Percentiles rank a stretch among this genome's conserved stretches.
Conservation (phyloP, 2,113 vertebrate genomes). For the Muscicapa adusta region DNA sequence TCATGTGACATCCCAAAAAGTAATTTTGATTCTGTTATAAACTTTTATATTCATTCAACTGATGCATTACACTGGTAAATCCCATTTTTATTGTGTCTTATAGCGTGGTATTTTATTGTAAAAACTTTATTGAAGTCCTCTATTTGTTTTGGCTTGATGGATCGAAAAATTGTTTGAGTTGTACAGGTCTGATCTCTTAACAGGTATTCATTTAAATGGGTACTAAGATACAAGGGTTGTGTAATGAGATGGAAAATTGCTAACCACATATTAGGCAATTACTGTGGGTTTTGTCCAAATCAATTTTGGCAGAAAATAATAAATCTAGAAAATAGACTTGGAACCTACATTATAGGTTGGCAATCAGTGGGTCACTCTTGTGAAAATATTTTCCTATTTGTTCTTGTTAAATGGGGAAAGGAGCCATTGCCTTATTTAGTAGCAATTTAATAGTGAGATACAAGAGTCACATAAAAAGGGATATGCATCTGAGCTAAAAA, state of each 20-base stretch:
- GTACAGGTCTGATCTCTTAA: slow-evolving; percentile 46
- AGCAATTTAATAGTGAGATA: not conserved
- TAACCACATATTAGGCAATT: slow-evolving; percentile 48
- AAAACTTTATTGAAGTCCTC: not conserved
- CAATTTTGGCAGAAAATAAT: slow-evolving; percentile 66
- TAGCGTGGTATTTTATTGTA: not conserved
- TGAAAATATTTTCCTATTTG: slow-evolving; percentile 46
- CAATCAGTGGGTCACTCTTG: slow-evolving; percentile 38
- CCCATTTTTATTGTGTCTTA: not conserved
- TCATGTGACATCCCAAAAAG: not conserved
- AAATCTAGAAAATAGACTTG: slow-evolving; percentile 49
- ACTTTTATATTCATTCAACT: not conserved
- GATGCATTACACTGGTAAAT: not conserved
- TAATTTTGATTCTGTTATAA: not conserved
- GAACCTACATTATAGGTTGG: not conserved
- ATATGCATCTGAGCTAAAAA: not conserved
- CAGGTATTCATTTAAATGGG: slow-evolving; percentile 61
- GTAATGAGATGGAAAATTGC: slow-evolving; percentile 68
- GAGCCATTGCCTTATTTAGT: not conserved
- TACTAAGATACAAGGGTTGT: slow-evolving; percentile 59
- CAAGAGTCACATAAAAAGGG: not conserved
- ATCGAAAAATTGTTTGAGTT: slow-evolving; percentile 49
- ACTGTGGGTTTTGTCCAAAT: slow-evolving; percentile 54
- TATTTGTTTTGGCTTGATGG: slow-evolving; percentile 56
- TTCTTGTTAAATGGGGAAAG: slow-evolving; percentile 8